Base-by-base conservation (phyloP, 92 coral and sea anemone genomes). In the Epizoanthus illoricatus region DNA sequence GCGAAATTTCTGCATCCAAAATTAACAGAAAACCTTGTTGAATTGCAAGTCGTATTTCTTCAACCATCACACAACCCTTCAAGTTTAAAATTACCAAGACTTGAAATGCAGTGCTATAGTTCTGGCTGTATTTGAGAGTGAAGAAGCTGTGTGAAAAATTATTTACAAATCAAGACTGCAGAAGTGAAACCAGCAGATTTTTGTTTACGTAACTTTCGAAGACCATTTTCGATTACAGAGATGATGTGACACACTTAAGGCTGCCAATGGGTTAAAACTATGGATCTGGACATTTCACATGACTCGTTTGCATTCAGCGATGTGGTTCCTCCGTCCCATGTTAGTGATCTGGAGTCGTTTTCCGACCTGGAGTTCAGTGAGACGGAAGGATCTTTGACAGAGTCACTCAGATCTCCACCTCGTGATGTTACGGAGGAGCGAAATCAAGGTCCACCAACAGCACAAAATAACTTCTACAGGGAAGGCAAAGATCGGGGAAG, bases 311-410 rank as follows among this genome's bases (percentile, higher is more conserved):
- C 98, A 21, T 93, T 89, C 84, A 95, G 98, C 80, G 98, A 95
- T 83, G 89, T 93, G 43, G 92, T 86, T 49, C 90, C 93, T 5
- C 98, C 98, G 2, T 95, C 98, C 40, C 98, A 95, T 81, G 97
- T 95, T 23, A 95, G 98, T 74, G 97, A 92, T 7, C 86, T 95
- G 45, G 97, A 93, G 63, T 95, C 98, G 45, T 95, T 95, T 74
- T 95, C 98, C n/a, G 98, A 95, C 80, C 89, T 95, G 72, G 98
- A 95, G 66, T 83, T 88, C 49, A 93, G 98, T 73, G 97, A 90
- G 15, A 83, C 86, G 65, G 84, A 84, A 80, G 81, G 84, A 16
- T 87, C 86, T 52, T 80, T 88, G 52, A 81, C 87, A 61, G 90
- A 80, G 42, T 91, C 91, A 21, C 74, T 83, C 19, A 88, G 65